phyloP scores from a whole-genome alignment of 2,113 vertebrate genomes.

The Typhlomys cinereus region DNA sequence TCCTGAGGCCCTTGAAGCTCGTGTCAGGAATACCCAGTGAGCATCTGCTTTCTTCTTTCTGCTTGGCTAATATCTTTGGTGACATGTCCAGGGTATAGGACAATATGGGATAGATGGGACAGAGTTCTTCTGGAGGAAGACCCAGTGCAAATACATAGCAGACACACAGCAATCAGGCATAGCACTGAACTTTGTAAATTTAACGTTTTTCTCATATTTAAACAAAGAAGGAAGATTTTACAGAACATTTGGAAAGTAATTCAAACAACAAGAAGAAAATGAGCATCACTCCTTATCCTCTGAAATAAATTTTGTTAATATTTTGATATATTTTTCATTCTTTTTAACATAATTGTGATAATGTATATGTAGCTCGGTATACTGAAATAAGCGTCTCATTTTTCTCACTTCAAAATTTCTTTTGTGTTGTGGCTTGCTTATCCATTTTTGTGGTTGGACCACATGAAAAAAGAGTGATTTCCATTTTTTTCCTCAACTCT shows the following conservation, averaged over 20 bases:
- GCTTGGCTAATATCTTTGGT: neutral
- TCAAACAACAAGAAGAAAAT: conserved; percentile 5
- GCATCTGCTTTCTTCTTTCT: conserved; percentile 32
- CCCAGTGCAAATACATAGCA: neutral
- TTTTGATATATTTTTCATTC: conserved; percentile 27
- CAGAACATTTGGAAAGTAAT: conserved; percentile 22
- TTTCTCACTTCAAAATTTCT: conserved; percentile 26
- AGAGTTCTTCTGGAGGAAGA: neutral
- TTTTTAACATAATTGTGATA: neutral
- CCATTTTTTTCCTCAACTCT: neutral
- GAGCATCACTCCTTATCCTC: neutral
- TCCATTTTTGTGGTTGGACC: neutral
- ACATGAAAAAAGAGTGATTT: neutral
- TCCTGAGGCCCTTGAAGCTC: conserved; percentile 96
- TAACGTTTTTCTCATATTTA: neutral
- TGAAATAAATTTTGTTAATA: conserved; percentile 27
- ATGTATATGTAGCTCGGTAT: neutral
- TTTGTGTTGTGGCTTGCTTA: neutral
- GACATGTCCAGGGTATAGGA: neutral
- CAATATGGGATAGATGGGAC: neutral
- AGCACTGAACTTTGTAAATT: conserved; percentile 27
- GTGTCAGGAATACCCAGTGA: conserved; percentile 98
- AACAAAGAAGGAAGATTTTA: neutral
- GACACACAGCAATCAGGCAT: neutral
- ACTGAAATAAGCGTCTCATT: neutral